phyloP scores from a whole-genome alignment of 2,888 invertebrate species.

The Mesorhabditis belari region DNA sequence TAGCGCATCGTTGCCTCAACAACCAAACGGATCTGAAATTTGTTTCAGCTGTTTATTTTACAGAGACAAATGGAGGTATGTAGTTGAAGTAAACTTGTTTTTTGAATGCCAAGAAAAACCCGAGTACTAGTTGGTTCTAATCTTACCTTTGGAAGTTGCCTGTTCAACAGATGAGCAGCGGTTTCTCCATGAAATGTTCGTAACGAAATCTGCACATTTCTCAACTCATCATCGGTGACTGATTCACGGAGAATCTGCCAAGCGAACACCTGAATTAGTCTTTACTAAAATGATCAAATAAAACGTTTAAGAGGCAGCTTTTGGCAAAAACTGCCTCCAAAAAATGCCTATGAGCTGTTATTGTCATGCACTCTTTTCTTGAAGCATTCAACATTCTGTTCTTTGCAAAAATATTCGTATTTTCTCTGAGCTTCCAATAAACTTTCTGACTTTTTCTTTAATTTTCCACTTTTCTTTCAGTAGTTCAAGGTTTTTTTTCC shows the following conservation, averaged over 20 bases:
- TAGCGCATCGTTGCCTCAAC: slow-evolving; percentile 49
- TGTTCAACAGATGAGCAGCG: slow-evolving; percentile 43
- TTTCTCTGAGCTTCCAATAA: no score
- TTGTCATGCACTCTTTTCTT: no score
- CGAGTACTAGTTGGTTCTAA: neutral
- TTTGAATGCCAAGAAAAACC: neutral
- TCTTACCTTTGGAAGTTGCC: slow-evolving; percentile 47
- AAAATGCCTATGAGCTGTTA: no score
- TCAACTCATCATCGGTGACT: slow-evolving; percentile 50
- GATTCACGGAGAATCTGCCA: slow-evolving; percentile 53
- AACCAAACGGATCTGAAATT: slow-evolving; percentile 43
- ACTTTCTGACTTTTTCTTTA: no score
- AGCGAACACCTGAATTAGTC: slow-evolving; percentile 47
- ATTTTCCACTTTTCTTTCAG: no score
- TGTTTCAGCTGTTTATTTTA: neutral
- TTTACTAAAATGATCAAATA: no score
- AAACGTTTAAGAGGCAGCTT: no score
- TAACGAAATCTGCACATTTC: slow-evolving; percentile 48
- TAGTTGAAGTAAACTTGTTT: neutral
- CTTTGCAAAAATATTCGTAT: no score
- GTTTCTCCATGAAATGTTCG: slow-evolving; percentile 52
- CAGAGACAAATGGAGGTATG: neutral
- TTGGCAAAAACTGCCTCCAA: no score
- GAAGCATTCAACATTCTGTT: no score
- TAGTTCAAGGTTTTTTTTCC: no score